Percentiles rank a stretch among this genome's conserved stretches.
phyloP scores from a whole-genome alignment of 2,888 invertebrate species.

The Xylota sylvarum region DNA sequence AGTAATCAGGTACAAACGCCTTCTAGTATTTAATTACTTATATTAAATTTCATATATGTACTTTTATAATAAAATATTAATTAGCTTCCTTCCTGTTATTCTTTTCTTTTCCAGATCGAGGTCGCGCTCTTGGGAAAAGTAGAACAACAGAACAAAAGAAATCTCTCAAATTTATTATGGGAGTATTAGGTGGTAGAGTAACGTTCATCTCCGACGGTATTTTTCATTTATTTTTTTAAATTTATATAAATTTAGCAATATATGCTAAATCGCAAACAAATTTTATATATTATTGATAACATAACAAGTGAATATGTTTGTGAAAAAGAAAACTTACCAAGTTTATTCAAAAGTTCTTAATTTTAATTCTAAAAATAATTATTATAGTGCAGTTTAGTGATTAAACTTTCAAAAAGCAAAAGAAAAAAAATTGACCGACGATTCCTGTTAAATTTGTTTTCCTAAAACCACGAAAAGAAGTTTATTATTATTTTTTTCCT shows the following conservation, averaged over 20 bases:
- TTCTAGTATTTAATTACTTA: too few species aligned
- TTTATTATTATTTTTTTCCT: constrained; percentile 21
- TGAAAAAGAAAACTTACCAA: constrained; percentile 38
- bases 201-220: constrained; percentile 64
- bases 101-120: constrained; percentile 45
- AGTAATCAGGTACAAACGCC: too few species aligned
- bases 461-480: constrained; percentile 24
- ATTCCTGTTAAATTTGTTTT: constrained; percentile 53
- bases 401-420: constrained; percentile 4
- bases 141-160: constrained; percentile 39
- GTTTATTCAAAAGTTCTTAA: constrained; percentile 63
- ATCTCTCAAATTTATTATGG: constrained; percentile 48
- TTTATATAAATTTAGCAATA: constrained; percentile 66
- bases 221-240: constrained; percentile 73
- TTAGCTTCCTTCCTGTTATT: too few species aligned
- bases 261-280: constrained; percentile 31
- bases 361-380: constrained; percentile 36
- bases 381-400: constrained; percentile 74
- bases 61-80: too few species aligned
- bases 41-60: too few species aligned
- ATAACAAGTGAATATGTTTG: constrained; percentile 72
- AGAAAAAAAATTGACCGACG: constrained; percentile 56
- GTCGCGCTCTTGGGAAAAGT: constrained; percentile 1
- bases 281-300: constrained; percentile 46
- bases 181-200: constrained; percentile 59